Evolutionary conservation across 2,113 vertebrate species (phyloP).

Genomic region (Galemys pyrenaicus): DNA sequence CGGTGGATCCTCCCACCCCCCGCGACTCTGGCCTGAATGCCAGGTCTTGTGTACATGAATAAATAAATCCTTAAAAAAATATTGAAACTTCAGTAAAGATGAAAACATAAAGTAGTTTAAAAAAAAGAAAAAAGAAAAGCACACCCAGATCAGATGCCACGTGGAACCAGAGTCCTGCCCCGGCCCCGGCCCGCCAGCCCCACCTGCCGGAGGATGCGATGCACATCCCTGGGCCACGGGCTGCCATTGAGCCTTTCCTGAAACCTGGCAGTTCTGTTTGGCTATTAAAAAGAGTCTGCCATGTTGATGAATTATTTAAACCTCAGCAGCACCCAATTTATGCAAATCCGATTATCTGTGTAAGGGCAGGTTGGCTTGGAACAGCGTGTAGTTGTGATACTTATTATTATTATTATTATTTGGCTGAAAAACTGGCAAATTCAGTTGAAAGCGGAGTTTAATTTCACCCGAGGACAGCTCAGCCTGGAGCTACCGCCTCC

Average conservation of each 20-base stretch:
- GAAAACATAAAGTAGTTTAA: no score
- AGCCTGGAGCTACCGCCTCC: slow-evolving; percentile 28
- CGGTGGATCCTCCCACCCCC: no score
- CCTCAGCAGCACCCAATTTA: slow-evolving; percentile 85
- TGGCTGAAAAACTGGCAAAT: slow-evolving; percentile 75
- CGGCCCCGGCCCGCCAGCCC: background rate
- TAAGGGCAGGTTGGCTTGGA: slow-evolving; percentile 85
- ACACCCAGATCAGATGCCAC: background rate
- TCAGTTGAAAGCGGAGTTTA: slow-evolving; percentile 73
- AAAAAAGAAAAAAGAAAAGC: no score
- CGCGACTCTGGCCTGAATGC: no score
- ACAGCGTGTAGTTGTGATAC: slow-evolving; percentile 85
- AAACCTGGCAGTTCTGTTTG: slow-evolving; percentile 72
- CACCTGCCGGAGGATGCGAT: background rate
- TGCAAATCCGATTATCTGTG: slow-evolving; percentile 88
- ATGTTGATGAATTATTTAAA: slow-evolving; percentile 83
- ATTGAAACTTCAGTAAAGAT: no score
- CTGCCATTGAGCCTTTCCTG: slow-evolving; percentile 55
- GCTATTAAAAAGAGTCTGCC: slow-evolving; percentile 79
- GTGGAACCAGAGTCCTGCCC: background rate
- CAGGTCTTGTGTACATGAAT: no score
- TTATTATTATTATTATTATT: slow-evolving; percentile 74
- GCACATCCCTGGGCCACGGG: slow-evolving; percentile 47
- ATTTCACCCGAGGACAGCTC: slow-evolving; percentile 49
- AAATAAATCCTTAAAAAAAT: no score